phyloP scores from a whole-genome alignment of 1,140 invertebrate genomes.

The Nasonia longicornis region DNA sequence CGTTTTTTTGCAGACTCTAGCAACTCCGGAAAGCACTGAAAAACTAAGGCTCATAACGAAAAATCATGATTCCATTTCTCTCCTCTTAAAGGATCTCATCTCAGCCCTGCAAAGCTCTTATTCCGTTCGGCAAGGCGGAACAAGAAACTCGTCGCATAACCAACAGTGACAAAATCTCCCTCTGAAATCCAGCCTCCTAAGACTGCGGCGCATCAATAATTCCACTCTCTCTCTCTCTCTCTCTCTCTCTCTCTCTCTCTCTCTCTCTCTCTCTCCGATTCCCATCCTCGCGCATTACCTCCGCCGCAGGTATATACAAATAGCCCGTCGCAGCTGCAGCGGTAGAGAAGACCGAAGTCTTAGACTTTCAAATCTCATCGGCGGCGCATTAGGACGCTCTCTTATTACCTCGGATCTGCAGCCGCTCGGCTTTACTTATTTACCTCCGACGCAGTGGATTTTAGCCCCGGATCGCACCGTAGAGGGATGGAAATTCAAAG shows the following conservation, averaged over 20 bases:
- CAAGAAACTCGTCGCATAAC: background rate
- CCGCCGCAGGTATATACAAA: background rate
- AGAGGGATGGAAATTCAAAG: background rate
- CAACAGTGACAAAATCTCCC: background rate
- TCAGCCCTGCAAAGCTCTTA: no score
- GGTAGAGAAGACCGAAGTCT: background rate
- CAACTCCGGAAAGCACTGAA: no score
- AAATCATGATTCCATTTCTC: no score
- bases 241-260: no score
- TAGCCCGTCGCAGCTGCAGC: background rate
- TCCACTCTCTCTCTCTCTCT: background rate
- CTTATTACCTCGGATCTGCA: constrained; percentile 18
- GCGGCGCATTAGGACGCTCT: background rate
- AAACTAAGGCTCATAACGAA: no score
- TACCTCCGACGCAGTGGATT: background rate
- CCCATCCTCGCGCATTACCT: background rate
- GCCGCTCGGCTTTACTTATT: constrained; percentile 32
- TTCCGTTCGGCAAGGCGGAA: background rate
- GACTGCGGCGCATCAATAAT: constrained; percentile 30
- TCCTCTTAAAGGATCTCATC: no score
- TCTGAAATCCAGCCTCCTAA: background rate
- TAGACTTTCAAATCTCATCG: constrained; percentile 39
- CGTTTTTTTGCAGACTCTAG: no score
- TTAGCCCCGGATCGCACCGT: no score
- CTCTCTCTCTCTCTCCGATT: background rate